phyloP scores from a whole-genome alignment of 2,888 invertebrate genomes.

The Apamea crenata region DNA sequence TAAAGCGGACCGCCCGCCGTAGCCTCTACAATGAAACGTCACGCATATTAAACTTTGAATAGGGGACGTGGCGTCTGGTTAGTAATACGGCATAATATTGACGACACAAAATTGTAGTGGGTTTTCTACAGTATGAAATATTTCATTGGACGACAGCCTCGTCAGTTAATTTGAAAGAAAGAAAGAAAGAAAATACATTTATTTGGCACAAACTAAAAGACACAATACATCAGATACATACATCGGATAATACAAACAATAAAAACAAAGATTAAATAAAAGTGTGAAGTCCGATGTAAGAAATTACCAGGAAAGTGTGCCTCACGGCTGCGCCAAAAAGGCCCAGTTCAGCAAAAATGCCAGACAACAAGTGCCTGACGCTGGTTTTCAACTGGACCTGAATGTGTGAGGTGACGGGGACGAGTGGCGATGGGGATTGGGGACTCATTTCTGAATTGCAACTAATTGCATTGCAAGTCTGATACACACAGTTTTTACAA shows the following conservation, averaged over 20 bases:
- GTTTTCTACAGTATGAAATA: not conserved
- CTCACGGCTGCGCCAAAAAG: too few relatives aligned
- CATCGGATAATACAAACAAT: too few relatives aligned
- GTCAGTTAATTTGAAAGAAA: not conserved
- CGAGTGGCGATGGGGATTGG: not conserved
- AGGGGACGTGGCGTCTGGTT: not conserved
- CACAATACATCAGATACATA: too few relatives aligned
- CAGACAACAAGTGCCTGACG: too few relatives aligned
- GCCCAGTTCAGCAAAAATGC: too few relatives aligned
- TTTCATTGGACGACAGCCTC: not conserved
- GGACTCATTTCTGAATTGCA: not conserved
- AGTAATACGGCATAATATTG: not conserved
- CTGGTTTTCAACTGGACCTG: too few relatives aligned
- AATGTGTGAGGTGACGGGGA: too few relatives aligned
- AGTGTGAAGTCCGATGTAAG: too few relatives aligned
- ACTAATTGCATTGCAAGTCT: not conserved
- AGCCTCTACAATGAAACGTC: not conserved
- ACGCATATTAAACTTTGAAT: not conserved
- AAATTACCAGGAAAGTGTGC: too few relatives aligned
- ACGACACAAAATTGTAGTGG: not conserved
- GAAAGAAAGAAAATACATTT: too few relatives aligned
- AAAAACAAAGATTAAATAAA: too few relatives aligned
- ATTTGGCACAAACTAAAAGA: too few relatives aligned
- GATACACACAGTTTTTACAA: not conserved
- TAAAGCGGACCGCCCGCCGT: slow-evolving; percentile 17